Conservation (phyloP, 1,140 invertebrate species). For the Adoxophyes honmai region DNA sequence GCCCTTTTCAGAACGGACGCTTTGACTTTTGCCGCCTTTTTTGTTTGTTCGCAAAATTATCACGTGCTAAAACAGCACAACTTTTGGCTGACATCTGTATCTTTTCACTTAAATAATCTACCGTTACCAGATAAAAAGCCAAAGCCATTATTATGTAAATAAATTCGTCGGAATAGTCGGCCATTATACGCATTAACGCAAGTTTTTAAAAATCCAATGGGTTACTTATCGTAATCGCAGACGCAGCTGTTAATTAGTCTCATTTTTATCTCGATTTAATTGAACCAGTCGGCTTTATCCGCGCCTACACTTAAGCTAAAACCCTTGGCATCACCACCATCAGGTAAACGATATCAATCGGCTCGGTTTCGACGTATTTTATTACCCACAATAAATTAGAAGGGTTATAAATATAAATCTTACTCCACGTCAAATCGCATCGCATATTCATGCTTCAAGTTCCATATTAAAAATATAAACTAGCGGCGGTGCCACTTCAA, state of each 20-base stretch:
- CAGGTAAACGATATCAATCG: conserved; percentile 38
- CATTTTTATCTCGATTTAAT: neutral
- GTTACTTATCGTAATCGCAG: no score
- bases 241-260: neutral
- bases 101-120: neutral
- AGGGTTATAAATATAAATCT: conserved; percentile 69
- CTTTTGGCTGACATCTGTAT: neutral
- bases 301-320: conserved; percentile 17
- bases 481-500: conserved; percentile 35
- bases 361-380: conserved; percentile 55
- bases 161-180: no score
- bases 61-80: conserved; percentile 38
- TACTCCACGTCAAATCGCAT: conserved; percentile 57
- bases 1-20: conserved; percentile 36
- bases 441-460: conserved; percentile 52
- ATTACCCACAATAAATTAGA: conserved; percentile 62
- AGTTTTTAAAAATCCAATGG: no score
- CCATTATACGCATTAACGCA: no score
- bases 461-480: conserved; percentile 40
- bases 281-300: conserved; percentile 6
- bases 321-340: conserved; percentile 11
- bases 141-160: no score
- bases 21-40: conserved; percentile 55
- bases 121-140: no score
- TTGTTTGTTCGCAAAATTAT: conserved; percentile 53